Evolutionary conservation across 2,888 invertebrate species (phyloP), one percentile per base, ranked within the genome.

Genomic region (Azorinus chamasolen): DNA sequence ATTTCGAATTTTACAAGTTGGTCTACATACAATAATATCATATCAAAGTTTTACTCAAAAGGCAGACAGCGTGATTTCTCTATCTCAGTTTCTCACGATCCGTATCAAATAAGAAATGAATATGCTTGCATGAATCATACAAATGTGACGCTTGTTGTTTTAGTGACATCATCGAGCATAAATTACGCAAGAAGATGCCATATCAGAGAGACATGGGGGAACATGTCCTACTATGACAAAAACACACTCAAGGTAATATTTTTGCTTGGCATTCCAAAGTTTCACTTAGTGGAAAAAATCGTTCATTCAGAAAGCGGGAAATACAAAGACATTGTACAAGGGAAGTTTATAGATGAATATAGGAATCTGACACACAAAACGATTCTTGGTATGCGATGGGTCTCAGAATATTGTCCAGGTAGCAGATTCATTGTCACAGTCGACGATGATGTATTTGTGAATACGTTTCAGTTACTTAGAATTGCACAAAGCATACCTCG

Each of bases 381-480:
- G n/a, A n/a, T n/a, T n/a, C n/a, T n/a, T n/a, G 86, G 83, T 6
- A 82, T 85, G 39, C 65, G 87, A 6, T 89, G 90, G 90, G 69
- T 88, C 10, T 79, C 83, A 14, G 83, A 87, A 59, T 79, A 84
- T 63, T 90, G 89, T 62, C 57, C 45, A 14, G 75, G 87, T 24
- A 84, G 87, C 10, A 76, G 85, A 58, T 77, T 84, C 55, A 61
- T 89, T 8, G 65, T 89, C 0, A 90, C 89, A 65, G 84, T 84
- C 0, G 90, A 90, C 45, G 90, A 90, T 53, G 89, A 90, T 61
- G 83, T 88, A 46, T 90, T 88, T 69, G 62, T 90, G 3, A 87
- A 90, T 75, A 82, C 88, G 8, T 90, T 89, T 48, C 76, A 82
- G 39, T 51, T 90, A 16, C 55, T 87, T 39, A 74, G 83, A 39